These are phyloP conservation scores for Echinarachnius parma DNA, from an alignment of 53 echinoderm and acorn worm genomes.

Conservation along the genomic window DNA sequence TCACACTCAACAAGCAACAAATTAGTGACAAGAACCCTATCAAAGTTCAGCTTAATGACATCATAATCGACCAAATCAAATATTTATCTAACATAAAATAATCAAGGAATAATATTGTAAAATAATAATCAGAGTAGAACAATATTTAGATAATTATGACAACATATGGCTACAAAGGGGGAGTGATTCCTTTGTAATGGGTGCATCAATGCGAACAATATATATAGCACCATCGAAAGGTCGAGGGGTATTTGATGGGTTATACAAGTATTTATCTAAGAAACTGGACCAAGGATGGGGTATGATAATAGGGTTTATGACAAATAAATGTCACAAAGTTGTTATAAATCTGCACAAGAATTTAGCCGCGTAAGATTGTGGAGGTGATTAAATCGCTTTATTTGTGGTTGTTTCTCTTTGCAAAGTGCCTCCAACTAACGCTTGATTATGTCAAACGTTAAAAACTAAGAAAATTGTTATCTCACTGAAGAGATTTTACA, in stretches of 20 bases:
- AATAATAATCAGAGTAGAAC: conserved; percentile 24
- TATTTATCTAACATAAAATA: conserved; percentile 12
- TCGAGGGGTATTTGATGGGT: conserved; percentile 3
- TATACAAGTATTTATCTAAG: conserved; percentile 45
- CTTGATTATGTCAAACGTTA: not conserved
- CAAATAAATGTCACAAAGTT: conserved; percentile 29
- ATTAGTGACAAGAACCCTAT: too few relatives aligned
- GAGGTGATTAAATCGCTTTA: conserved; percentile 15
- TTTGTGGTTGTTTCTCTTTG: not conserved
- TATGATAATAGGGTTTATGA: conserved; percentile 9
- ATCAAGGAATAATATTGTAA: conserved; percentile 33
- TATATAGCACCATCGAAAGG: not conserved
- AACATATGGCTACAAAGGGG: conserved; percentile 9
- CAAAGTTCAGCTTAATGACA: too few relatives aligned
- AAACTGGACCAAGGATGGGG: not conserved
- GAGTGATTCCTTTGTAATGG: not conserved
- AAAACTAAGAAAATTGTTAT: conserved; percentile 25
- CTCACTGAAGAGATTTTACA: not conserved
- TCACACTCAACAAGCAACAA: too few relatives aligned
- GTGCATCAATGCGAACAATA: not conserved
- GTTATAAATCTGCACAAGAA: conserved; percentile 51
- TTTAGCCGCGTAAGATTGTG: conserved; percentile 24
- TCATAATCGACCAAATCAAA: too few relatives aligned
- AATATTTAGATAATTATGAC: conserved; percentile 31
- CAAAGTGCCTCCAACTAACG: not conserved